Percentiles rank a stretch among this genome's conserved stretches.
Conservation (phyloP, 2,113 vertebrate species). For the Ceyx melanurus region DNA sequence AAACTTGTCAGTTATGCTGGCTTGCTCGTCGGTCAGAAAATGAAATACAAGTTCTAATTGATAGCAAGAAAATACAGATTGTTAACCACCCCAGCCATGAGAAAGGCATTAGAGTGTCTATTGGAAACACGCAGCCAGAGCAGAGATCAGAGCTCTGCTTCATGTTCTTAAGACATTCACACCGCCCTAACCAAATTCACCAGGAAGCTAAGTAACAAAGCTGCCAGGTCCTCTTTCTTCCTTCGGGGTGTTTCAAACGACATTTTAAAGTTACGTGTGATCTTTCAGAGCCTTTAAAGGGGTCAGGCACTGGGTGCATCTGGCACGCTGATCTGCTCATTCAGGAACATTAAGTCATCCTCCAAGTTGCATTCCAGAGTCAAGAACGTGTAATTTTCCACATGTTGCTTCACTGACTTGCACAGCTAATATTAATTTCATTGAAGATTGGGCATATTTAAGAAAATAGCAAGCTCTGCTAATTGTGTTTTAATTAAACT, state of each 20-base stretch:
- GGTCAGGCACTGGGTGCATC: background rate
- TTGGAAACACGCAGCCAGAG: background rate
- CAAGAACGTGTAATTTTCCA: slow-evolving; percentile 28
- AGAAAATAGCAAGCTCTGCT: background rate
- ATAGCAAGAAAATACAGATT: background rate
- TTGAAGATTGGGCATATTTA: background rate
- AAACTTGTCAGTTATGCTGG: background rate
- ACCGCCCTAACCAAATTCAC: background rate
- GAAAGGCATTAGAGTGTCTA: background rate
- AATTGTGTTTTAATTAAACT: slow-evolving; percentile 6
- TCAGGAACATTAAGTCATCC: slow-evolving; percentile 46
- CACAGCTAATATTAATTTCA: background rate
- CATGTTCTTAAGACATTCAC: background rate
- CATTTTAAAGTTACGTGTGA: slow-evolving; percentile 1
- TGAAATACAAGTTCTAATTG: background rate
- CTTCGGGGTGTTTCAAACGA: background rate
- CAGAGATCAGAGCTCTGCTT: slow-evolving; percentile 14
- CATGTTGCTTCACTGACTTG: background rate
- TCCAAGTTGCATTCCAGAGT: background rate
- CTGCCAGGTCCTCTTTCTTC: background rate
- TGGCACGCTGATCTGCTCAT: background rate
- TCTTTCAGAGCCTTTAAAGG: background rate
- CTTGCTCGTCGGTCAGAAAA: background rate
- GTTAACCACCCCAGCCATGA: background rate
- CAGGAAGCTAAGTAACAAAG: background rate